phyloP scores from a whole-genome alignment of 2,888 invertebrate species.

The Dryomyza anilis region DNA sequence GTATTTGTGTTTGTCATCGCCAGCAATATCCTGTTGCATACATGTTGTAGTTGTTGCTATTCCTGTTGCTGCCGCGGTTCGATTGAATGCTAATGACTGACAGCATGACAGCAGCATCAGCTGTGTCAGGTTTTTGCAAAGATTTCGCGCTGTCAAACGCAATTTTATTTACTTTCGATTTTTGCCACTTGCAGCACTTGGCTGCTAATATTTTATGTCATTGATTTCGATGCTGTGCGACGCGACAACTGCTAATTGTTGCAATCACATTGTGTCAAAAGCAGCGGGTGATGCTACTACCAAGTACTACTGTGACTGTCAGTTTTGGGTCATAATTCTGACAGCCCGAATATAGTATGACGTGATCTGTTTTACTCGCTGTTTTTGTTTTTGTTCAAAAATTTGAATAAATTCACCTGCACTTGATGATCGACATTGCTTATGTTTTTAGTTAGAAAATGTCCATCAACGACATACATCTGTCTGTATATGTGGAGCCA shows the following conservation, averaged over 20 bases:
- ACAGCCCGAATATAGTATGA: no score
- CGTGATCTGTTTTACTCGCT: no score
- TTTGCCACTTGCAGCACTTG: slow-evolving; percentile 5
- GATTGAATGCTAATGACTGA: slow-evolving; percentile 26
- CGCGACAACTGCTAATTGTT: slow-evolving; percentile 9
- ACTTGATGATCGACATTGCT: no score
- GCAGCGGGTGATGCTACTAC: not conserved
- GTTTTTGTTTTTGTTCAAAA: no score
- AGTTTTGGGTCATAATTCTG: slow-evolving; percentile 43
- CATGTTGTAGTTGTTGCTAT: slow-evolving; percentile 17
- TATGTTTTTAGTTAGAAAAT: no score
- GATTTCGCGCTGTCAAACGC: slow-evolving; percentile 39
- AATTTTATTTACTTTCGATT: slow-evolving; percentile 39
- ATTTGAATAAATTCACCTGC: no score
- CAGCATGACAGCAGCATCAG: slow-evolving; percentile 7
- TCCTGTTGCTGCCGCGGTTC: slow-evolving; percentile 10
- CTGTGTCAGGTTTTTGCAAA: not conserved
- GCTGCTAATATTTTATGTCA: slow-evolving; percentile 20
- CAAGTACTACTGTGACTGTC: no score
- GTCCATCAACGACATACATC: no score
- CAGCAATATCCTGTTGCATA: slow-evolving; percentile 14
- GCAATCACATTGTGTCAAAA: slow-evolving; percentile 59
- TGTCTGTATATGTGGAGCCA: no score
- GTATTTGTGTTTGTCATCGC: not conserved
- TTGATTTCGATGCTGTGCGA: slow-evolving; percentile 27